Base-by-base conservation (phyloP, 2,888 invertebrate genomes). In the Rotaria sp. region DNA sequence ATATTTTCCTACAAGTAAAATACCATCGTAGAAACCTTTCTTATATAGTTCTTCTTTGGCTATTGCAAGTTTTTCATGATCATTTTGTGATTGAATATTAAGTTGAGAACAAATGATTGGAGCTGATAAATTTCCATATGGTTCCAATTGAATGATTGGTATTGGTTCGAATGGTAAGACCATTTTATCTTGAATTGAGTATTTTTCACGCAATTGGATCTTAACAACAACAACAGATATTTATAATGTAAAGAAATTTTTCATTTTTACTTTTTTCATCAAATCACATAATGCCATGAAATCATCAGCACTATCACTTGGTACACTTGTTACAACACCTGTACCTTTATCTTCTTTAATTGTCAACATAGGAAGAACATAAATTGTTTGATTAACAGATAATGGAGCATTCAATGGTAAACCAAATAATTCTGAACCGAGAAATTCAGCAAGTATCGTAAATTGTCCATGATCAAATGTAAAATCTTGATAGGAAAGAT, bases 11-110 rank as follows among this genome's bases (percentile, higher is more conserved):
- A 21, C 13, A 67, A 57, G 13, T 26, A 89, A 90, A 88, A 93
- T 92, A 15, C 93, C 93, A 88, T 93, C 92, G 91, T 98, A 97
- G 92, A 98, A 99, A 84, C 97, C 96, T 92, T 96, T 96, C 30
- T 97, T 92, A 90, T 99, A 99, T 67, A 96, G 95, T 92, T 95
- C 93, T 89, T 97, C 97, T 90, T 99, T 99, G 0, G 98, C 99
- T 91, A 96, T 95, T 18, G 93, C 92, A 86, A 99, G 92, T 91
- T 99, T 98, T 0, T 95, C 96, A 89, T 94, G 94, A 90, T 99
- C 99, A 91, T 99, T 99, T 91, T 98, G 99, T 88, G 97, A 97
- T 90, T 96, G 96, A 88, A 99, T 96, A 92, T 98, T 98, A 52
- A 99, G 92, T 88, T 94, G 93, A 8, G 97, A 94, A 90, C 96